These are phyloP conservation scores for Dissostichus mawsoni DNA, from an alignment of 2,113 vertebrate species.

Conservation along the genomic window DNA sequence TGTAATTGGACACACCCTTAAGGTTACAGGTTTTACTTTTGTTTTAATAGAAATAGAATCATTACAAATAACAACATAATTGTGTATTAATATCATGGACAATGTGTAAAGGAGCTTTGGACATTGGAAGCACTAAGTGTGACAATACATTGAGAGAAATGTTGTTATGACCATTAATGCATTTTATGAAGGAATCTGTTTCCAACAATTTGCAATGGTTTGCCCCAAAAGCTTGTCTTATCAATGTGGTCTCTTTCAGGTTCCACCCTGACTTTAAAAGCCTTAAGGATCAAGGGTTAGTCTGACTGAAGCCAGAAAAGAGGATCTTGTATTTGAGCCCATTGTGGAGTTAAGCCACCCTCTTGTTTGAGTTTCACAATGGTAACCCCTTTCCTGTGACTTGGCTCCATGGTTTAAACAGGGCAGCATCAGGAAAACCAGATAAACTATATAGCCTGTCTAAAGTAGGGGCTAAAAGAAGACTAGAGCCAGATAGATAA, in stretches of 20 bases:
- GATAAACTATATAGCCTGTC: constrained; percentile 27
- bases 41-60: too few relatives aligned
- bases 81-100: too few relatives aligned
- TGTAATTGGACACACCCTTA: too few relatives aligned
- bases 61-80: too few relatives aligned
- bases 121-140: too few relatives aligned
- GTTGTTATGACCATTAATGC: neutral
- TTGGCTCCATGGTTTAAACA: neutral
- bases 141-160: too few relatives aligned
- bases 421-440: neutral
- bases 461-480: constrained; percentile 16
- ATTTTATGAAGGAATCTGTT: neutral
- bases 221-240: neutral
- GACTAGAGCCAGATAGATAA: constrained; percentile 21
- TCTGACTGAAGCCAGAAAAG: neutral
- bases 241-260: neutral
- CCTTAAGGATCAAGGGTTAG: neutral
- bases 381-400: neutral
- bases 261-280: neutral
- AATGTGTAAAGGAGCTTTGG: too few relatives aligned
- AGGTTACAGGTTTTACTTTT: too few relatives aligned
- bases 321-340: neutral
- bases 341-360: neutral
- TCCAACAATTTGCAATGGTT: too few relatives aligned
- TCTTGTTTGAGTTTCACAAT: neutral